phyloP scores from a whole-genome alignment of 2,888 invertebrate genomes.

The Lycia hirtaria region DNA sequence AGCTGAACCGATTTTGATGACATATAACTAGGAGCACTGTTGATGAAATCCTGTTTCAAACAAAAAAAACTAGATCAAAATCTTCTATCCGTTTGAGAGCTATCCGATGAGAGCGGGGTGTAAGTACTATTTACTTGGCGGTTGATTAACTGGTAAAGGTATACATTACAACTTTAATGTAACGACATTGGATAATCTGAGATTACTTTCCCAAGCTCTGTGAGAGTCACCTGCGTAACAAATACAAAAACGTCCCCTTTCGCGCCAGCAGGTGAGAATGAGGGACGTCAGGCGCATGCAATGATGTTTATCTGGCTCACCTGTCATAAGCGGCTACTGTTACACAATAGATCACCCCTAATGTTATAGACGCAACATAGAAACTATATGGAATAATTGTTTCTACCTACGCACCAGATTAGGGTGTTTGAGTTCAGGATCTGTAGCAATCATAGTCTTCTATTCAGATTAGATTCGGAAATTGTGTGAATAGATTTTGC shows the following conservation, averaged over 20 bases:
- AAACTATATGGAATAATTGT: neutral
- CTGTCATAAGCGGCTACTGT: neutral
- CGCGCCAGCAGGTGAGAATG: neutral
- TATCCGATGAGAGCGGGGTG: no score
- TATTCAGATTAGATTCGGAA: no score
- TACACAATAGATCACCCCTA: slow-evolving; percentile 7
- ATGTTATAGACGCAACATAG: neutral
- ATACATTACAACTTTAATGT: neutral
- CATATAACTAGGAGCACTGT: no score
- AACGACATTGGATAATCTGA: neutral
- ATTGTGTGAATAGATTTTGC: no score
- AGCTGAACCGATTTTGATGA: no score
- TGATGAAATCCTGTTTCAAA: no score
- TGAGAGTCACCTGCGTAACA: neutral
- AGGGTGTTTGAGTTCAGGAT: no score
- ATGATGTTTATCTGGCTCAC: neutral
- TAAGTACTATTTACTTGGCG: no score
- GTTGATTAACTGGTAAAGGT: no score
- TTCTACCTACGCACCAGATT: neutral
- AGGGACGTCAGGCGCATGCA: neutral
- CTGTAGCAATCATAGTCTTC: no score
- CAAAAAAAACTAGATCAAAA: no score
- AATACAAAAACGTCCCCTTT: neutral
- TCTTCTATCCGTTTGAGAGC: no score
- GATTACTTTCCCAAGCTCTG: neutral